Base-by-base conservation (phyloP, 2,113 vertebrate genomes). In the Lamprotornis superbus region DNA sequence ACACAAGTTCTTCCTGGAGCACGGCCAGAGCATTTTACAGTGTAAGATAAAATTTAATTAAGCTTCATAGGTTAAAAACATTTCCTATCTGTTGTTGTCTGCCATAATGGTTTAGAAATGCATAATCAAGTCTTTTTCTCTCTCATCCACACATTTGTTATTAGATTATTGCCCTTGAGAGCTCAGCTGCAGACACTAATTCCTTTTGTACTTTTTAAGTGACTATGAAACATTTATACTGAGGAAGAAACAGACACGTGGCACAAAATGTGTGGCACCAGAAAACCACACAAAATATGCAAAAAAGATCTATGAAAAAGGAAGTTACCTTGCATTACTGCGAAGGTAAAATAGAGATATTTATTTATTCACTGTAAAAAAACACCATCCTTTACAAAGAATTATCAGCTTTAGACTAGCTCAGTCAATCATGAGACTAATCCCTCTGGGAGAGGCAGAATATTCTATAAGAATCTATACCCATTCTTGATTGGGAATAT, bases 31-130 rank as follows among this genome's bases (percentile, higher is more conserved):
- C 76, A 64, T 84, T 94, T 89, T 49, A 84, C 12, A 86, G 79
- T 42, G 39, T 46, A 86, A 93, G 73, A 95, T 84, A 89, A 95
- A 96, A 94, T 89, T 93, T 94, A 92, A 96, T 95, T 94, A 95
- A 71, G 47, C 82, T 94, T 84, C 76, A 56, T 64, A 84, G 69
- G 69, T 95, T 94, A 89, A 94, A 94, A 97, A 68, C 87, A 89
- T 95, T 91, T 84, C 65, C 49, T 89, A 19, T 0, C 79, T 74
- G 53, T 76, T 95, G 83, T 89, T 89, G 28, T 82, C 74, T 93
- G 74, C 84, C 80, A 64, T 76, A 93, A 95, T 86, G 83, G 65
- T 73, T 94, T 95, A 73, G 65, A 95, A 95, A 96, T 49, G 44
- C 83, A 90, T 78, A 92, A 90, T 81, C 80, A 82, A 96, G 73